Evolutionary conservation across 1,140 invertebrate species (phyloP).

Genomic region (Wasmannia auropunctata): DNA sequence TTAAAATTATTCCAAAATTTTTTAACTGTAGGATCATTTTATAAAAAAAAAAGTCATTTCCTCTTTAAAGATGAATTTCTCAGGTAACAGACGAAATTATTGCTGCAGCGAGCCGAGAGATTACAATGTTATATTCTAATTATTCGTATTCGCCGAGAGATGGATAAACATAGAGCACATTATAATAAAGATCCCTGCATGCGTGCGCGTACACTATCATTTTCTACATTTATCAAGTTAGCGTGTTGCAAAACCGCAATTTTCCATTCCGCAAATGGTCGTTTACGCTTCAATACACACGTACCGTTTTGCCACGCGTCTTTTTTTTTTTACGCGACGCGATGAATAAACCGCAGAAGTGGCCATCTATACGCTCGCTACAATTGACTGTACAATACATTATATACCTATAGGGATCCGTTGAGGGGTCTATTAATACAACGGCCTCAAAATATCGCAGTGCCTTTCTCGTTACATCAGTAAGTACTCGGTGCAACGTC

Average conservation of each 20-base stretch:
- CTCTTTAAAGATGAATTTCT: neutral
- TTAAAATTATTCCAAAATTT: neutral
- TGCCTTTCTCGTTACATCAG: neutral
- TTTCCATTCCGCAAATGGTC: conserved; percentile 44
- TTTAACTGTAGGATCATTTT: neutral
- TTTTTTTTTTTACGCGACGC: neutral
- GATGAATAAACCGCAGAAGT: conserved; percentile 32
- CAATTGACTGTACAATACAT: neutral
- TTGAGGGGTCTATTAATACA: neutral
- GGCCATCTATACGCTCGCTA: neutral
- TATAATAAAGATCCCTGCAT: neutral
- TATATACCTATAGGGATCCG: neutral
- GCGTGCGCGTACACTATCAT: conserved; percentile 36
- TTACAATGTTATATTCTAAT: conserved; percentile 40
- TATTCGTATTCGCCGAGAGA: conserved; percentile 7
- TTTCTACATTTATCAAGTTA: conserved; percentile 50
- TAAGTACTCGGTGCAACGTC: neutral
- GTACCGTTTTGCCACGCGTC: conserved; percentile 22
- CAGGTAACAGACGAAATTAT: neutral
- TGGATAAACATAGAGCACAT: conserved; percentile 6
- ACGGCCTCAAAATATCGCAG: neutral
- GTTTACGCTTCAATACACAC: conserved; percentile 45
- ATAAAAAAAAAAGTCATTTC: neutral
- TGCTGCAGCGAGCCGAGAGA: neutral
- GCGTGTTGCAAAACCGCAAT: conserved; percentile 47